phyloP scores from a whole-genome alignment of 1,140 invertebrate species.

The Pogonomyrmex barbatus region DNA sequence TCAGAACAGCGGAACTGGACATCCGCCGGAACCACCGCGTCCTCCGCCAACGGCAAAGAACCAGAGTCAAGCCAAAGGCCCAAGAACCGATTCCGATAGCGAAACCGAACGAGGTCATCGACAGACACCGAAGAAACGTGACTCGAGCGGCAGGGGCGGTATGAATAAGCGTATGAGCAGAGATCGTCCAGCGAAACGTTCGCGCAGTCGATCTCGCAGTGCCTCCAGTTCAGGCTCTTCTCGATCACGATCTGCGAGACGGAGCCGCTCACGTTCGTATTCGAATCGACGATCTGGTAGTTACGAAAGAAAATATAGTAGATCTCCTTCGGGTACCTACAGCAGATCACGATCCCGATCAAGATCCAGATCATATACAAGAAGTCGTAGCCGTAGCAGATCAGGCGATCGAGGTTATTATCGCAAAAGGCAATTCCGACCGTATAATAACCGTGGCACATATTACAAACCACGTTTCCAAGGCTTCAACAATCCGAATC shows the following conservation, averaged over 20 bases:
- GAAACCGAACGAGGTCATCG: slow-evolving; percentile 76
- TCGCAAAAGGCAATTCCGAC: slow-evolving; percentile 84
- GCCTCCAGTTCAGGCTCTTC: slow-evolving; percentile 86
- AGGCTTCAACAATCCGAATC: slow-evolving; percentile 85
- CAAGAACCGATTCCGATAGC: slow-evolving; percentile 84
- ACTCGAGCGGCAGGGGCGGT: slow-evolving; percentile 70
- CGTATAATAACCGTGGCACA: slow-evolving; percentile 90
- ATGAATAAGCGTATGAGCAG: slow-evolving; percentile 75
- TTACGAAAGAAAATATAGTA: slow-evolving; percentile 86
- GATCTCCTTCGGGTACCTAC: slow-evolving; percentile 86
- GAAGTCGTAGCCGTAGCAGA: slow-evolving; percentile 86
- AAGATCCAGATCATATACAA: slow-evolving; percentile 87
- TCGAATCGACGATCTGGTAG: slow-evolving; percentile 86
- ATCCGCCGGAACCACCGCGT: slow-evolving; percentile 80
- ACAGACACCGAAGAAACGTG: slow-evolving; percentile 80
- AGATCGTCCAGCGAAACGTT: slow-evolving; percentile 83
- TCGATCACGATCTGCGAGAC: slow-evolving; percentile 85
- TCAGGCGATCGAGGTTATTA: slow-evolving; percentile 88
- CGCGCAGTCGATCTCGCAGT: slow-evolving; percentile 87
- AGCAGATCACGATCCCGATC: slow-evolving; percentile 87
- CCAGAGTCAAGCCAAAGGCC: slow-evolving; percentile 81
- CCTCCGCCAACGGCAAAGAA: slow-evolving; percentile 74
- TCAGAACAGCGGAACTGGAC: slow-evolving; percentile 69
- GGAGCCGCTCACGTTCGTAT: slow-evolving; percentile 85
- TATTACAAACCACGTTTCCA: slow-evolving; percentile 92